phyloP scores from a whole-genome alignment of 2,888 invertebrate species.

The Ormyrus thymus region DNA sequence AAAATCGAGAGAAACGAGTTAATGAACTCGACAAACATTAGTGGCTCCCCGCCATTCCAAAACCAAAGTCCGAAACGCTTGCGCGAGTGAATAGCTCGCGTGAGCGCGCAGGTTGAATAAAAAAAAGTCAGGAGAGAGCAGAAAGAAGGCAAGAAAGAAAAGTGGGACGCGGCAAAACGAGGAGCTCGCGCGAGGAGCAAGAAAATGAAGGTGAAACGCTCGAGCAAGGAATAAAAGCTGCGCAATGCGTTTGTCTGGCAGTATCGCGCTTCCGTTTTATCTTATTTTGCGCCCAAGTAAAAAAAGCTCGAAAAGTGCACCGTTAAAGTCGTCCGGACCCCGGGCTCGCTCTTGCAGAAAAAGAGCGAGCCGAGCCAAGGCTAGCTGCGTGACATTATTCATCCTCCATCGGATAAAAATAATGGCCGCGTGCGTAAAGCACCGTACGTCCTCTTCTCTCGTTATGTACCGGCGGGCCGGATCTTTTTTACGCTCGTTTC shows the following conservation, averaged over 20 bases:
- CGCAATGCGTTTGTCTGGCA: slow-evolving; percentile 22
- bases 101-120: background rate
- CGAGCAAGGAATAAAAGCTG: slow-evolving; percentile 6
- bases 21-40: slow-evolving; percentile 35
- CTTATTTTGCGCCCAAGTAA: slow-evolving; percentile 37
- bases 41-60: background rate
- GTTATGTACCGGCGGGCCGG: background rate
- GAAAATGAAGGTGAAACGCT: slow-evolving; percentile 19
- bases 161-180: background rate
- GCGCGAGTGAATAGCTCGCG: slow-evolving; percentile 1
- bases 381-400: slow-evolving; percentile 61
- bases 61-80: slow-evolving; percentile 13
- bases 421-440: slow-evolving; percentile 61
- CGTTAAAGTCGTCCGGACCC: slow-evolving; percentile 4
- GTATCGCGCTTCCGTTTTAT: slow-evolving; percentile 12
- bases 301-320: slow-evolving; percentile 28
- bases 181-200: background rate
- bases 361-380: background rate
- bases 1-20: slow-evolving; percentile 4
- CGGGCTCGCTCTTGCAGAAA: background rate
- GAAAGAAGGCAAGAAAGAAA: background rate
- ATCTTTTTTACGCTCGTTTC: slow-evolving; percentile 48
- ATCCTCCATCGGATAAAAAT: slow-evolving; percentile 67
- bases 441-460: background rate
- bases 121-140: background rate